Evolutionary conservation across 2,797 vertebrate species (phyloP).

Genomic region (Notolabrus celidotus): DNA sequence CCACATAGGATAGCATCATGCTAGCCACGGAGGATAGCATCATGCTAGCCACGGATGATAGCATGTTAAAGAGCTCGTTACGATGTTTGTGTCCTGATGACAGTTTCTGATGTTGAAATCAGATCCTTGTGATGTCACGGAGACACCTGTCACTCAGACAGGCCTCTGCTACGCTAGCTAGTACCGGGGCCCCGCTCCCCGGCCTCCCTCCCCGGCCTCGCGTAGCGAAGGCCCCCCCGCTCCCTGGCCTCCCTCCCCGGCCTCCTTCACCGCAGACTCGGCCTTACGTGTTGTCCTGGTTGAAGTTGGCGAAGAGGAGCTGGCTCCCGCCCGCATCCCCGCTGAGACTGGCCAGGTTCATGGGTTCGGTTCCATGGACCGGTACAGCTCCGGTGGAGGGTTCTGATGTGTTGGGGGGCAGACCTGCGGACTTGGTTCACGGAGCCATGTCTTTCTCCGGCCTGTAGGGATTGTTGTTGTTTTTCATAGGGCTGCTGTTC

Average conservation of each 20-base stretch:
- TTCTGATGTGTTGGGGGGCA: constrained; percentile 10
- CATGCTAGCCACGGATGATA: no score
- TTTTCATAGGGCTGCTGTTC: constrained; percentile 72
- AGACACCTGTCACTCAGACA: constrained; percentile 6
- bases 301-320: constrained; percentile 99
- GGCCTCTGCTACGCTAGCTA: constrained; percentile 35
- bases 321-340: constrained; percentile 95
- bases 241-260: no score
- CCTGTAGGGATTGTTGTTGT: constrained; percentile 84
- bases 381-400: constrained; percentile 40
- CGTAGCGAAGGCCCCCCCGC: no score
- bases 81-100: no score
- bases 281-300: constrained; percentile 99
- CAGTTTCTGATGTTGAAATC: background rate
- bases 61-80: no score
- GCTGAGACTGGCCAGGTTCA: constrained; percentile 98
- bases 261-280: constrained; percentile 11
- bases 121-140: background rate
- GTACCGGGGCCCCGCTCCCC: constrained; percentile 52
- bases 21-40: no score
- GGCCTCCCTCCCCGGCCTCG: constrained; percentile 60
- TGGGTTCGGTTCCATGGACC: constrained; percentile 85
- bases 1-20: background rate
- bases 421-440: constrained; percentile 49
- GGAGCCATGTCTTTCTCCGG: constrained; percentile 60